Conservation (phyloP, 2,113 vertebrate species). For the Oreamnos americanus region DNA sequence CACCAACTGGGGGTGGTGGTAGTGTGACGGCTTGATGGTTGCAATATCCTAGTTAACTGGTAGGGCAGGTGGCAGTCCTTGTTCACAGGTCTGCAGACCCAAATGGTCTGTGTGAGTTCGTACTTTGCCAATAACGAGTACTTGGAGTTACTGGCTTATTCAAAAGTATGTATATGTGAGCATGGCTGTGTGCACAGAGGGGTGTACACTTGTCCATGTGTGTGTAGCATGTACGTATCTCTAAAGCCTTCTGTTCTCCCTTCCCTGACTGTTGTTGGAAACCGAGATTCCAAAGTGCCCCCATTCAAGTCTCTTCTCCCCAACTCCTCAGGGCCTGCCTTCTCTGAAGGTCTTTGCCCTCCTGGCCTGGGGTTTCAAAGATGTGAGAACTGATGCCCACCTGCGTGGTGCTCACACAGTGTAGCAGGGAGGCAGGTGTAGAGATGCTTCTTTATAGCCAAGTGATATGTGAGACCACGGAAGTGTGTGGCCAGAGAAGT, state of each 20-base stretch:
- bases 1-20: background rate
- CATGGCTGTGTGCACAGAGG: background rate
- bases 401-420: background rate
- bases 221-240: rapidly evolving
- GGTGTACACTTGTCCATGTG: background rate
- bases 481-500: background rate
- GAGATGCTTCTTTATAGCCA: background rate
- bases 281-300: background rate
- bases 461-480: background rate
- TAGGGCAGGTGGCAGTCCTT: background rate
- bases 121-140: rapidly evolving
- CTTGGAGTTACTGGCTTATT: background rate
- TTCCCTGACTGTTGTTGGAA: background rate
- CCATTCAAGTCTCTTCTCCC: background rate
- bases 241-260: background rate
- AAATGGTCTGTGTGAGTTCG: rapidly evolving
- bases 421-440: background rate
- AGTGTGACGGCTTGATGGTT: background rate
- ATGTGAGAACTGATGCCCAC: background rate
- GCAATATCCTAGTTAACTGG: background rate
- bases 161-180: no score
- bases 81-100: background rate
- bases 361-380: background rate
- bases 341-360: background rate
- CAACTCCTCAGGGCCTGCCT: background rate